Conservation (phyloP, 2,797 vertebrate species). For the Coccyzus lansbergi region DNA sequence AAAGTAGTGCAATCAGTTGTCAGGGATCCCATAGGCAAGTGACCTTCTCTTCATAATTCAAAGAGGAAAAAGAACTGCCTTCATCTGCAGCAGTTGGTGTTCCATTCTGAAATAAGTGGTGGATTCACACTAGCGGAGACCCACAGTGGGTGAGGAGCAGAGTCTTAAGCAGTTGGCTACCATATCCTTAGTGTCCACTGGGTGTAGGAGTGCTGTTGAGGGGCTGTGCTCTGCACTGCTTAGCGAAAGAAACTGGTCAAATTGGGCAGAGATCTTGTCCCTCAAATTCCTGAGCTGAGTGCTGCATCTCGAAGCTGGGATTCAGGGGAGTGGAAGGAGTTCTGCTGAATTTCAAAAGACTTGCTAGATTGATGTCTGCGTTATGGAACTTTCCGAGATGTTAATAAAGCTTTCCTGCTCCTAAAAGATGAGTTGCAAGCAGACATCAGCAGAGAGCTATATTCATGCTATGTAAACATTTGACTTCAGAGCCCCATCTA, state of each 20-base stretch:
- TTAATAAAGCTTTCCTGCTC: constrained; percentile 21
- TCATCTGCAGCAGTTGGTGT: accelerated
- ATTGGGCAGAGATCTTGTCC: neutral
- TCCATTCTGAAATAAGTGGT: neutral
- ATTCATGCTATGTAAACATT: neutral
- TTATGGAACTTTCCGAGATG: constrained; percentile 30
- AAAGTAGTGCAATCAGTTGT: neutral
- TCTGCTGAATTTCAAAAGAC: neutral
- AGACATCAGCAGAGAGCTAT: neutral
- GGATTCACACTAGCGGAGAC: neutral
- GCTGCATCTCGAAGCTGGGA: neutral
- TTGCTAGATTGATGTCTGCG: neutral
- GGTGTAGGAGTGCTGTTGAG: neutral
- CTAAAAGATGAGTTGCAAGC: neutral
- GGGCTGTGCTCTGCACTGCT: neutral
- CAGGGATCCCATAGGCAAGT: neutral
- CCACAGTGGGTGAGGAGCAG: neutral
- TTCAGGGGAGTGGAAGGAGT: neutral
- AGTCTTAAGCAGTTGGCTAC: neutral
- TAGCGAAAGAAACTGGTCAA: neutral
- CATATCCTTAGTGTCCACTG: neutral
- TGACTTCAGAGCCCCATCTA: neutral
- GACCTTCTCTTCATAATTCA: neutral
- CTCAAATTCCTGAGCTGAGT: neutral
- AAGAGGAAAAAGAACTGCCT: neutral